These are phyloP conservation scores for Dryas iulia DNA, from an alignment of 1,140 invertebrate species.

Conservation along the genomic window DNA sequence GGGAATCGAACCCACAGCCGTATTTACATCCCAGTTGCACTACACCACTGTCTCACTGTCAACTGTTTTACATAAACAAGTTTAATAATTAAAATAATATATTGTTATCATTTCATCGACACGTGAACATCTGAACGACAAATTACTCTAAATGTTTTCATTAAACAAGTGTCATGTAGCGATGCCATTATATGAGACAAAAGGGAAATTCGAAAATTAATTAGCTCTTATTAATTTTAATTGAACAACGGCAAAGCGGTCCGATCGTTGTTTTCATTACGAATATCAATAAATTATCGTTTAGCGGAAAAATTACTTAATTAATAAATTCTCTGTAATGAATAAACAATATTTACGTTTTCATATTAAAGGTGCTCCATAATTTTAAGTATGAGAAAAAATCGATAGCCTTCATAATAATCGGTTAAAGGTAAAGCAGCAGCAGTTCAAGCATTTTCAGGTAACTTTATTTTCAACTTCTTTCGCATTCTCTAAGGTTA, in stretches of 20 bases:
- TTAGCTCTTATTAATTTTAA: slow-evolving; percentile 31
- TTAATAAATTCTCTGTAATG: slow-evolving; percentile 9
- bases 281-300: slow-evolving; percentile 24
- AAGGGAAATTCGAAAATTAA: slow-evolving; percentile 26
- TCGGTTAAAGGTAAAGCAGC: background rate
- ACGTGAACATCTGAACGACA: background rate
- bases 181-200: slow-evolving; percentile 4
- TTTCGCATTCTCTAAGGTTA: too few relatives aligned
- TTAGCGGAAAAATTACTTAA: slow-evolving; percentile 22
- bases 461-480: too few relatives aligned
- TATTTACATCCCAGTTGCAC: too few relatives aligned
- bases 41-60: too few relatives aligned
- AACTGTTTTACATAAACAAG: too few relatives aligned
- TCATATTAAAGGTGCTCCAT: background rate
- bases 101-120: too few relatives aligned
- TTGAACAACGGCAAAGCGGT: slow-evolving; percentile 16
- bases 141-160: slow-evolving; percentile 2
- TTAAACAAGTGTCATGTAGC: slow-evolving; percentile 3
- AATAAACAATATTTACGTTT: background rate
- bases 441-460: too few relatives aligned
- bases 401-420: background rate
- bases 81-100: too few relatives aligned
- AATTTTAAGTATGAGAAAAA: background rate
- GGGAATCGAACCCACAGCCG: too few relatives aligned
- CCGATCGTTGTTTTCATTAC: slow-evolving; percentile 28